Percentiles rank a stretch among this genome's conserved stretches.
Evolutionary conservation across 2,113 vertebrate genomes (phyloP).

Genomic region (Cichladusa arquata): DNA sequence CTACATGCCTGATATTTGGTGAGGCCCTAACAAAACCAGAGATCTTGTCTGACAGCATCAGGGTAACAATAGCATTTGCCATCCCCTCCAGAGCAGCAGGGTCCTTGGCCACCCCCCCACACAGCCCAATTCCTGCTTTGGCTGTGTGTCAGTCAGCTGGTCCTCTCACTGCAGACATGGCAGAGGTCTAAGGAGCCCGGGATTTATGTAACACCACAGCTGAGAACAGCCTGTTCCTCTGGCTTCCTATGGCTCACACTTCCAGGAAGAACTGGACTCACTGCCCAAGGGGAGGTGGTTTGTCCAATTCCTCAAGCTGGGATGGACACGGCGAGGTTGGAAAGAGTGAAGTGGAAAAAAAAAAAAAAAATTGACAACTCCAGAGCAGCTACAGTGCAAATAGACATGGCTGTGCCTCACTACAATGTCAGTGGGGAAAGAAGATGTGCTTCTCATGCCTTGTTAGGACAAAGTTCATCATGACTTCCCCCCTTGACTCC

Average conservation of each 20-base stretch:
- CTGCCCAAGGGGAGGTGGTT: background rate
- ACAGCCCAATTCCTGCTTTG: background rate
- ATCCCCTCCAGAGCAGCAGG: background rate
- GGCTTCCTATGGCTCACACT: background rate
- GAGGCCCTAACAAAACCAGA: background rate
- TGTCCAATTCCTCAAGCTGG: background rate
- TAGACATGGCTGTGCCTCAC: background rate
- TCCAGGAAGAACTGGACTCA: background rate
- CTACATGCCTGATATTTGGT: background rate
- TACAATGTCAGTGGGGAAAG: background rate
- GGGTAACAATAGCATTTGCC: background rate
- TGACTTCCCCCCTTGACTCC: background rate
- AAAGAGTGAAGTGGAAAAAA: background rate
- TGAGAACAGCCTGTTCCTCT: background rate
- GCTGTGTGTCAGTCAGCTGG: background rate
- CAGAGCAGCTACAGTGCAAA: background rate
- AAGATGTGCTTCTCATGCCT: background rate
- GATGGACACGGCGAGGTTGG: background rate
- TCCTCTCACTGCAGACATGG: background rate
- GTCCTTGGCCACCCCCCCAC: fast-evolving
- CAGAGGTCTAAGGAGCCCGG: background rate
- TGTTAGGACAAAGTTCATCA: background rate
- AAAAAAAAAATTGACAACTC: too few relatives aligned
- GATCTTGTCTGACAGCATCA: background rate
- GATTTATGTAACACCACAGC: background rate